Evolutionary conservation across 2,888 invertebrate genomes (phyloP).

Genomic region (Dioctria rufipes): DNA sequence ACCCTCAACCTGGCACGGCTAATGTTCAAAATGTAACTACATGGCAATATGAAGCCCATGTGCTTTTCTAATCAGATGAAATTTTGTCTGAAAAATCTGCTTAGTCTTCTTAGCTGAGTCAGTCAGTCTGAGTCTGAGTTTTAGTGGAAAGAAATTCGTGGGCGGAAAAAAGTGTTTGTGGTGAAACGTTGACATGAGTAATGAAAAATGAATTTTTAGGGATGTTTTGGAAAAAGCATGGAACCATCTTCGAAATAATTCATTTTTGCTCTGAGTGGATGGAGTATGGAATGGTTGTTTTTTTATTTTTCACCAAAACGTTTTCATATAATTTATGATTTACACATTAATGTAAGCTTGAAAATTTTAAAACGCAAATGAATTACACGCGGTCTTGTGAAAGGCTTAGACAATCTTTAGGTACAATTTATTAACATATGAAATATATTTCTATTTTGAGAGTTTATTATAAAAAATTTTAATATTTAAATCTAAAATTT

Average conservation of each 20-base stretch:
- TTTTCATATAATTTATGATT: too few species aligned
- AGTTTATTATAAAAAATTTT: too few species aligned
- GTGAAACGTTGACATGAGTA: slow-evolving; percentile 12
- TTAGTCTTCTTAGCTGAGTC: too few species aligned
- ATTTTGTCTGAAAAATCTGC: background rate
- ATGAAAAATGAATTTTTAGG: slow-evolving; percentile 39
- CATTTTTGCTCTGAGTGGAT: background rate
- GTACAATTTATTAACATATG: too few species aligned
- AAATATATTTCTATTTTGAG: too few species aligned
- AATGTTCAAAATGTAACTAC: slow-evolving; percentile 38
- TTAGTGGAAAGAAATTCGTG: background rate
- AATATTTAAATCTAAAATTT: too few species aligned
- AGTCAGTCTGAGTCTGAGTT: background rate
- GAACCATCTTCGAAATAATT: background rate
- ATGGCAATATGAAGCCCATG: slow-evolving; percentile 29
- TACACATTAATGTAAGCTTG: too few species aligned
- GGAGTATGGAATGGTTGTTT: background rate
- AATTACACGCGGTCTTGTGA: too few species aligned
- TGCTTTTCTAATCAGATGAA: slow-evolving; percentile 34
- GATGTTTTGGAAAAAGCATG: slow-evolving; percentile 4
- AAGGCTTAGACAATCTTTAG: too few species aligned
- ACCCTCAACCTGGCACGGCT: slow-evolving; percentile 19
- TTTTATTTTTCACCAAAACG: background rate
- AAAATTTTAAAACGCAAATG: too few species aligned
- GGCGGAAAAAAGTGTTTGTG: background rate